These are phyloP conservation scores for Nephrotoma flavescens DNA, from an alignment of 2,888 invertebrate species.

Conservation along the genomic window DNA sequence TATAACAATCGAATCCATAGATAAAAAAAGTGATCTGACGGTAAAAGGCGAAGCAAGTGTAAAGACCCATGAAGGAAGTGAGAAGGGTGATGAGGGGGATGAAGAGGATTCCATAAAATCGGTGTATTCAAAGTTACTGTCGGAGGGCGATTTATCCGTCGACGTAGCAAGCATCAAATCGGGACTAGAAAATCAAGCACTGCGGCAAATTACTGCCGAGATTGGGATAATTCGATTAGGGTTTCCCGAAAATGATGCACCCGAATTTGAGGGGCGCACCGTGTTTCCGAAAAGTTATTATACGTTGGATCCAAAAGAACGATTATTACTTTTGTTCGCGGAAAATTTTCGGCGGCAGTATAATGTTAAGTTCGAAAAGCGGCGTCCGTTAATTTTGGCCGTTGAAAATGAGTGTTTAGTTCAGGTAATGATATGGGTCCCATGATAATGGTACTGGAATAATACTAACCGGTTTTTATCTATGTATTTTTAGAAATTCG, in stretches of 20 bases:
- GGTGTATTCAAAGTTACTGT: neutral
- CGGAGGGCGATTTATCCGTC: neutral
- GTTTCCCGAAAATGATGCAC: slow-evolving; percentile 28
- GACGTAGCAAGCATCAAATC: neutral
- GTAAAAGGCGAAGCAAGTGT: neutral
- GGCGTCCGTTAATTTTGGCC: slow-evolving; percentile 53
- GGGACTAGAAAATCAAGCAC: neutral
- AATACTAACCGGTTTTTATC: neutral
- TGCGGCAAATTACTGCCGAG: slow-evolving; percentile 5
- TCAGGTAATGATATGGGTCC: slow-evolving; percentile 39
- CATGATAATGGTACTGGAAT: neutral
- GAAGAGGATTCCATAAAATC: neutral
- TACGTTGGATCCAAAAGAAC: slow-evolving; percentile 52
- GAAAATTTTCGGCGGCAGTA: slow-evolving; percentile 68
- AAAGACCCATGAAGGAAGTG: neutral
- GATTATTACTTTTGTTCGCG: slow-evolving; percentile 51
- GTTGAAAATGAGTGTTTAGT: slow-evolving; percentile 62
- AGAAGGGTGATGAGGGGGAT: neutral
- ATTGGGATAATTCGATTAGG: slow-evolving; percentile 26
- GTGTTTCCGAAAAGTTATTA: slow-evolving; percentile 51
- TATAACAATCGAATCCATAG: no score
- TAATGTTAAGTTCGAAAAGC: slow-evolving; percentile 37
- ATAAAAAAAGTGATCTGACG: neutral
- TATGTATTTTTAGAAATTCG: slow-evolving; percentile 57
- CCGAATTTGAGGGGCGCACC: slow-evolving; percentile 40